Percentiles rank a stretch among this genome's conserved stretches.
Evolutionary conservation across 2,113 vertebrate genomes (phyloP).

Genomic region (chimpanzee (Pan troglodytes)): DNA sequence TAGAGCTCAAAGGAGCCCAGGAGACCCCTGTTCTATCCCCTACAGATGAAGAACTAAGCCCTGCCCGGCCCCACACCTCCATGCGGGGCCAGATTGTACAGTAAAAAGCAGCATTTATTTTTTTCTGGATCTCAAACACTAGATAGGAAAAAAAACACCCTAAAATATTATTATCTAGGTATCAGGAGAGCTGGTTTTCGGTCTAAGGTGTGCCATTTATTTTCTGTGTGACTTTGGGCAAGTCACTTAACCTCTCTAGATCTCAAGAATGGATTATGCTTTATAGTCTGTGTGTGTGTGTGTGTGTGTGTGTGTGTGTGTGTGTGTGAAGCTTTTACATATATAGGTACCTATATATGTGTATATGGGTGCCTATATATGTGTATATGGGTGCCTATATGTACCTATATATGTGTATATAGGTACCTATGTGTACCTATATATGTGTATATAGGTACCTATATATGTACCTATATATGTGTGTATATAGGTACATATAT

Average conservation of each 20-base stretch:
- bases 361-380: not conserved
- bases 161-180: not conserved
- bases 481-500: too few species aligned
- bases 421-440: too few species aligned
- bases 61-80: not conserved
- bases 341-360: not conserved
- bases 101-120: not conserved
- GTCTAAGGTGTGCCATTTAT: not conserved
- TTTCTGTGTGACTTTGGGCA: not conserved
- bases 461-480: too few species aligned
- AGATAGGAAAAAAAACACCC: not conserved
- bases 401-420: not conserved
- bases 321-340: not conserved
- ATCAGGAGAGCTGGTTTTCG: not conserved
- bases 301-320: not conserved
- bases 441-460: not conserved
- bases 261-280: not conserved
- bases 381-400: not conserved
- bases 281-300: not conserved
- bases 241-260: not conserved
- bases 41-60: not conserved
- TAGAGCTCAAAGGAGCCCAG: not conserved
- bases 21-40: not conserved
- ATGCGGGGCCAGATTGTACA: not conserved
- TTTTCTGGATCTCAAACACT: not conserved